These are phyloP conservation scores for Nephrocerus scutellatus DNA, from an alignment of 2,888 invertebrate genomes.

Conservation along the genomic window DNA sequence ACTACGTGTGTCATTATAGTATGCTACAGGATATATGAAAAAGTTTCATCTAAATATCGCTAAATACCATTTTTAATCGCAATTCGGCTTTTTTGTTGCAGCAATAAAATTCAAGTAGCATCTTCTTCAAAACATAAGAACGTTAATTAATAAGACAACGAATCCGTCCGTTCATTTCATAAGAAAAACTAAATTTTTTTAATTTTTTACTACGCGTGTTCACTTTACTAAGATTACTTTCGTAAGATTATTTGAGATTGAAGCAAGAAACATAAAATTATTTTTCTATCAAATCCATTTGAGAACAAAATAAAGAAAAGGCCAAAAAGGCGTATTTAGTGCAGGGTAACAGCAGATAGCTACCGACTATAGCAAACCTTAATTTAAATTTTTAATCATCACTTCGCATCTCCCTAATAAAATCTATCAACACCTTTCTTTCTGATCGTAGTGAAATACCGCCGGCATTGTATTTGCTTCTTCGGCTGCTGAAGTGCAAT, in stretches of 20 bases:
- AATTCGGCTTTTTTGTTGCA: too few relatives aligned
- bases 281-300: constrained; percentile 10
- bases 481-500: neutral
- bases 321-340: too few relatives aligned
- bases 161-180: neutral
- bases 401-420: constrained; percentile 46
- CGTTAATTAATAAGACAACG: constrained; percentile 21
- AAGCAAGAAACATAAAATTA: constrained; percentile 2
- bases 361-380: too few relatives aligned
- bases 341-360: too few relatives aligned
- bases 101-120: too few relatives aligned
- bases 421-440: constrained; percentile 42
- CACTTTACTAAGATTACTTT: too few relatives aligned
- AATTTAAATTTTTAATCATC: too few relatives aligned
- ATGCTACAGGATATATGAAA: neutral
- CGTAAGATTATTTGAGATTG: neutral
- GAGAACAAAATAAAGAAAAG: constrained; percentile 14
- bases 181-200: too few relatives aligned
- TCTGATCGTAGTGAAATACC: constrained; percentile 38
- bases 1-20: too few relatives aligned
- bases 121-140: too few relatives aligned
- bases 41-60: constrained; percentile 10
- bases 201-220: too few relatives aligned
- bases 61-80: too few relatives aligned
- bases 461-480: constrained; percentile 30